These are phyloP conservation scores for Hexactinellida sp. DNA, from an alignment of 37 sponge, comb jelly and placozoan species.

Conservation along the genomic window DNA sequence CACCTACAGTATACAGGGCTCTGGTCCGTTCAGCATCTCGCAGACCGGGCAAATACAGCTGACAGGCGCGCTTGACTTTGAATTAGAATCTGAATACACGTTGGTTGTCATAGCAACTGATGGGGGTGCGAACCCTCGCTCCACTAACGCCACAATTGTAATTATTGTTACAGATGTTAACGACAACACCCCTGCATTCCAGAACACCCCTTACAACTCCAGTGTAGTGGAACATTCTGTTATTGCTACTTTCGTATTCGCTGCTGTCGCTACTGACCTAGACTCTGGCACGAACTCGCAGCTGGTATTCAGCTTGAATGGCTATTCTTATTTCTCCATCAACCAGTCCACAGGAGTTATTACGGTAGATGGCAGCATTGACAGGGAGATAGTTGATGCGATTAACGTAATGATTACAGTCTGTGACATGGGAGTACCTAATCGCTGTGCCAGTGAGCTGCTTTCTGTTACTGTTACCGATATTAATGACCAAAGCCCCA, in stretches of 20 bases:
- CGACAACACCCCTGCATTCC: slow-evolving; percentile 22
- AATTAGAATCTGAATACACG: background rate
- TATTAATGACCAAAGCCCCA: slow-evolving; percentile 45
- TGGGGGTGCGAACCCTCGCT: slow-evolving; percentile 34
- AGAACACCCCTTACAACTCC: background rate
- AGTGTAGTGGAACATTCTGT: slow-evolving; percentile 21
- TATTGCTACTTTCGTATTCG: slow-evolving; percentile 5
- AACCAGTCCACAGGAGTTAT: slow-evolving; percentile 21
- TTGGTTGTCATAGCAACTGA: slow-evolving; percentile 42
- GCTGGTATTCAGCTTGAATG: background rate
- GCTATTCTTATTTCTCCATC: slow-evolving; percentile 19
- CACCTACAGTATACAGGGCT: slow-evolving; percentile 4
- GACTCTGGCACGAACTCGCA: slow-evolving; percentile 23
- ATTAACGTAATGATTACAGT: slow-evolving; percentile 22
- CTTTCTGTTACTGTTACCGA: slow-evolving; percentile 28
- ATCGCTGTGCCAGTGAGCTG: background rate
- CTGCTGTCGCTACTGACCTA: slow-evolving; percentile 34
- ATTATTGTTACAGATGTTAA: slow-evolving; percentile 18
- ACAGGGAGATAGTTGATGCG: slow-evolving; percentile 23
- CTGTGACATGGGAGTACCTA: slow-evolving; percentile 14
- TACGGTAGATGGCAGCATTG: background rate
- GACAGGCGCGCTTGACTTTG: background rate
- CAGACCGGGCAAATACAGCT: background rate
- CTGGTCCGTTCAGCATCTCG: background rate
- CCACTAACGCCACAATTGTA: slow-evolving; percentile 16